Conservation (phyloP, 2,113 vertebrate genomes). For the Helogale parvula region DNA sequence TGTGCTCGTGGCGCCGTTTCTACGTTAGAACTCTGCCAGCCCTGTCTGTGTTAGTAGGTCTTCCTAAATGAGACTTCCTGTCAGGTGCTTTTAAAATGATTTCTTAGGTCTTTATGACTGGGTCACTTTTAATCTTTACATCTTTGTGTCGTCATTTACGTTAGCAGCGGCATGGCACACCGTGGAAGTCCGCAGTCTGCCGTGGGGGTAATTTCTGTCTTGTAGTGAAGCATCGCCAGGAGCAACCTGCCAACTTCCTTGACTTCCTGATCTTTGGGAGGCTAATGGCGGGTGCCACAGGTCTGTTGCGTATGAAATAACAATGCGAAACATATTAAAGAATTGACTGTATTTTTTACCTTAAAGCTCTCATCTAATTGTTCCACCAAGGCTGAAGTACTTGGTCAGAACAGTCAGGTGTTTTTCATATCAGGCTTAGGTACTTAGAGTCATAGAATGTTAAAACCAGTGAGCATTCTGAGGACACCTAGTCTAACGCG, state of each 20-base stretch:
- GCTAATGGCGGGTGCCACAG: background rate
- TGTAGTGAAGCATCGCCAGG: background rate
- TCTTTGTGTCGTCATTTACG: background rate
- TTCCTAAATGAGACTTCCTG: background rate
- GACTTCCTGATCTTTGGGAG: background rate
- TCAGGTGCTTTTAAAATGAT: background rate
- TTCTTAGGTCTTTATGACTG: background rate
- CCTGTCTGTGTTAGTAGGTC: background rate
- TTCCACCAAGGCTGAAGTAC: background rate
- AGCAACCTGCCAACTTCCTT: background rate
- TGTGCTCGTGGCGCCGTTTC: background rate
- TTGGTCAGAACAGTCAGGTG: background rate
- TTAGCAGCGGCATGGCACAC: background rate
- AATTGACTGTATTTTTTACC: background rate
- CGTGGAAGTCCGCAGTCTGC: background rate
- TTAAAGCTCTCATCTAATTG: background rate
- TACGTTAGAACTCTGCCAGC: background rate
- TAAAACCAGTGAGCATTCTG: background rate
- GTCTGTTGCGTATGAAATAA: background rate
- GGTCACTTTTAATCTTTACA: background rate
- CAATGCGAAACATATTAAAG: background rate
- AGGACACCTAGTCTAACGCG: background rate
- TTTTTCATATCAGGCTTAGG: background rate
- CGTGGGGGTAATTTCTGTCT: slow-evolving; percentile 2
- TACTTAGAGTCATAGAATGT: background rate